These are phyloP conservation scores for Tympanuchus pallidicinctus DNA, from an alignment of 2,113 vertebrate genomes.

Conservation along the genomic window DNA sequence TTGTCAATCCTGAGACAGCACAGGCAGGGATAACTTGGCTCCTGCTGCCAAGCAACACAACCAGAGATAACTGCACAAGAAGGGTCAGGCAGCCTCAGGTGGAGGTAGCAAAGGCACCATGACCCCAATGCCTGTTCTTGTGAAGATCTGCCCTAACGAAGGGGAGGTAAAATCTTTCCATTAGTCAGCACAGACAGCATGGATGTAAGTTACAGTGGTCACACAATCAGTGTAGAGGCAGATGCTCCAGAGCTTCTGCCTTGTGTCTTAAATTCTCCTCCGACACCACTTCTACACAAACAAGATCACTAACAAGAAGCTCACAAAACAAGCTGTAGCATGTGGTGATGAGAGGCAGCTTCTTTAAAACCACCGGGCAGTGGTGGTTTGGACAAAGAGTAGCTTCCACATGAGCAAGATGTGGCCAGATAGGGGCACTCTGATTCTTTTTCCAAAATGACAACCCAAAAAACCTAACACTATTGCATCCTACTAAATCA, in stretches of 20 bases:
- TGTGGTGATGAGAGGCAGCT: background rate
- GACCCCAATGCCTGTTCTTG: background rate
- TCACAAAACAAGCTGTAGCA: background rate
- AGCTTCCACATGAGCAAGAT: background rate
- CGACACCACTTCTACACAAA: background rate
- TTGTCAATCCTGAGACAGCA: background rate
- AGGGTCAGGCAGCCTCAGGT: background rate
- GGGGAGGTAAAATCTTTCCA: background rate
- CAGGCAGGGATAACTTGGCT: background rate
- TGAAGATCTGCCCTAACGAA: background rate
- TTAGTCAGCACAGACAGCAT: background rate
- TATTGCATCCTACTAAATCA: background rate
- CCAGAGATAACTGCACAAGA: background rate
- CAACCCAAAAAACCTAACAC: too few relatives aligned
- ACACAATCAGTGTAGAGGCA: too few relatives aligned
- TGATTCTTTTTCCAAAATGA: background rate
- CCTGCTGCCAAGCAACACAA: background rate
- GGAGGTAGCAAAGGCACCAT: background rate
- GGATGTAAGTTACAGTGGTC: rapidly evolving
- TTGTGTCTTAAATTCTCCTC: background rate
- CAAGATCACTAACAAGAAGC: background rate
- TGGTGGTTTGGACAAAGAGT: background rate
- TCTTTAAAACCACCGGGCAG: background rate
- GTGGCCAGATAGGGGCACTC: background rate
- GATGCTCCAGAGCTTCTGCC: background rate